Conservation (phyloP, 2,113 vertebrate genomes). For the Onychostoma macrolepis region DNA sequence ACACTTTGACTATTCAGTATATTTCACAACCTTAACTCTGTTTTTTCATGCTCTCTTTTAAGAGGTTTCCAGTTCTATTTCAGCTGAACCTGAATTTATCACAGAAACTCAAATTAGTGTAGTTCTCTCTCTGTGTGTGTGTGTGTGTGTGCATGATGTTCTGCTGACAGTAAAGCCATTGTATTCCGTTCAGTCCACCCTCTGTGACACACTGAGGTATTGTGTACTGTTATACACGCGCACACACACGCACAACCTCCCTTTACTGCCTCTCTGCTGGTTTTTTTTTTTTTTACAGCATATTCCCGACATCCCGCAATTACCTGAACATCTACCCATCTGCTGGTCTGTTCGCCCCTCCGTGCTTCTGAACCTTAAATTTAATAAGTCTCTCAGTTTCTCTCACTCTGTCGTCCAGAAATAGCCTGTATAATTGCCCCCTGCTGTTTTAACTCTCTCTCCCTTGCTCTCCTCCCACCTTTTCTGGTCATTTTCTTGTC, state of each 20-base stretch:
- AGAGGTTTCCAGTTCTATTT: background rate
- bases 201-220: slow-evolving; percentile 34
- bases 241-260: slow-evolving; percentile 12
- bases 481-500: slow-evolving; percentile 22
- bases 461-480: background rate
- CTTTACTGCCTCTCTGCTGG: background rate
- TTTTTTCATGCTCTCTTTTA: background rate
- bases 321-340: slow-evolving; percentile 30
- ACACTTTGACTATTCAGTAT: background rate
- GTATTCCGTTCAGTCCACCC: background rate
- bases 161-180: slow-evolving; percentile 22
- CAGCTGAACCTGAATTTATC: slow-evolving; percentile 7
- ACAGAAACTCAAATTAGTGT: background rate
- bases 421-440: slow-evolving; percentile 32
- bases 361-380: slow-evolving; percentile 5
- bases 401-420: slow-evolving; percentile 14
- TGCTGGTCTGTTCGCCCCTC: background rate
- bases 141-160: background rate
- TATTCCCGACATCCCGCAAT: slow-evolving; percentile 23
- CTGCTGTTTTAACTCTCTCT: slow-evolving; percentile 4
- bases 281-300: background rate
- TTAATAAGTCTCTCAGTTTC: slow-evolving; percentile 25
- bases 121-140: background rate
- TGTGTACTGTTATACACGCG: background rate
- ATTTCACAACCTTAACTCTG: background rate